Percentiles rank a stretch among this genome's conserved stretches.
phyloP scores from a whole-genome alignment of 1,140 invertebrate species.

The Acromyrmex heyeri region DNA sequence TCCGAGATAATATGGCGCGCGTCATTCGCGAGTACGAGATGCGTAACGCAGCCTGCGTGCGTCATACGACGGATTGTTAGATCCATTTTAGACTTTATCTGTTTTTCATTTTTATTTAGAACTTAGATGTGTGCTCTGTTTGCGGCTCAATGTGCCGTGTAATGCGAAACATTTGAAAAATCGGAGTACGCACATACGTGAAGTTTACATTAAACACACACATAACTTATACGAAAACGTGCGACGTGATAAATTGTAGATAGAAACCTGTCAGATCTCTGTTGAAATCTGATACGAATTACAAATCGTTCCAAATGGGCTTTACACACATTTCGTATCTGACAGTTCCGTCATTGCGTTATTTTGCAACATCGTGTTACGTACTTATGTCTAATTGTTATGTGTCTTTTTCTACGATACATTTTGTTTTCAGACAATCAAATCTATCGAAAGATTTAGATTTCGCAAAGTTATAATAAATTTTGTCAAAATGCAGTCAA shows the following conservation, averaged over 20 bases:
- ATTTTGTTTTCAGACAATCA: background rate
- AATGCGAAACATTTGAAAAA: background rate
- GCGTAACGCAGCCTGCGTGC: background rate
- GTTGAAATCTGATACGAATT: background rate
- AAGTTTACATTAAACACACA: background rate
- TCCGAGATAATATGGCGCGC: constrained; percentile 76
- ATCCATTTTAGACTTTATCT: background rate
- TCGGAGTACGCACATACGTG: no score
- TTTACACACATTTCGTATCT: background rate
- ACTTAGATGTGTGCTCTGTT: background rate
- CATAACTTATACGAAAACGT: background rate
- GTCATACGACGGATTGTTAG: background rate
- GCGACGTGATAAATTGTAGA: background rate
- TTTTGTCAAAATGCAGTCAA: background rate
- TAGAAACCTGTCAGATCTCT: background rate
- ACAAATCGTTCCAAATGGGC: background rate
- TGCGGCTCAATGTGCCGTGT: background rate
- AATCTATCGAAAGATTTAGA: background rate
- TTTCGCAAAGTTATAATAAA: background rate
- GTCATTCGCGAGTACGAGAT: constrained; percentile 26
- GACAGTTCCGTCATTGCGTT: background rate
- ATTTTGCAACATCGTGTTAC: background rate
- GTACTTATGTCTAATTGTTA: background rate
- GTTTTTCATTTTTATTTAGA: background rate
- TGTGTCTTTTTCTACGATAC: background rate